A percentile compares a stretch with the other conserved stretches of the same genome.
Evolutionary conservation across 2,797 vertebrate genomes (phyloP).

Genomic region (Tympanoctomys barrerae): DNA sequence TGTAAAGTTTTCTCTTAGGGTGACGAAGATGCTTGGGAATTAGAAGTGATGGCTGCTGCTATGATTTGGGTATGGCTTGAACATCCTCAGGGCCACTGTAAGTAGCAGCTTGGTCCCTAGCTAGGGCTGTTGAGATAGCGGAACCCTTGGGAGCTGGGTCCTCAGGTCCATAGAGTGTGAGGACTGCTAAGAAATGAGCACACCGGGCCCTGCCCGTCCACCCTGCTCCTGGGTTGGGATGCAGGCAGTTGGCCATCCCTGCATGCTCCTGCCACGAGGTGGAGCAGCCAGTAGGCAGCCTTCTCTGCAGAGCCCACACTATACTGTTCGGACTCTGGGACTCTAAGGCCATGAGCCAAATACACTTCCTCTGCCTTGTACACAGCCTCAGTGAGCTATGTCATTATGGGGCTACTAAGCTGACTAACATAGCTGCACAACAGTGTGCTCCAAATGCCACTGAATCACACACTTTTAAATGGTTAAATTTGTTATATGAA

Average conservation of each 20-base stretch:
- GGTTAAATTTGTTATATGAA: background rate
- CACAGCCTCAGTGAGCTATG: background rate
- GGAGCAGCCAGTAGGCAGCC: no score
- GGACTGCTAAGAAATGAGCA: background rate
- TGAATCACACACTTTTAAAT: background rate
- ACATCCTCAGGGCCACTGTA: no score
- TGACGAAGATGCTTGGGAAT: background rate
- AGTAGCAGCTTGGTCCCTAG: background rate
- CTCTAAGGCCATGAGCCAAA: background rate
- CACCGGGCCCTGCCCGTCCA: background rate
- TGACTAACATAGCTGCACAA: background rate
- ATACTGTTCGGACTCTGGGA: background rate
- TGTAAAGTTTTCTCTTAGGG: background rate
- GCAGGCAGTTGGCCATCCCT: background rate
- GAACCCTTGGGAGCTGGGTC: background rate
- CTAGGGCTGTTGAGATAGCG: background rate
- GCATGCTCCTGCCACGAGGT: background rate
- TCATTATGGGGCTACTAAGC: background rate
- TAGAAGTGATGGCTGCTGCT: background rate
- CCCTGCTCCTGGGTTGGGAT: background rate
- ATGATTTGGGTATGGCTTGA: background rate
- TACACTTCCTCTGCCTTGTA: background rate
- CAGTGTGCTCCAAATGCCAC: background rate
- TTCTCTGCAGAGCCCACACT: background rate
- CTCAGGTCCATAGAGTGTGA: background rate